Conservation (phyloP, 2,113 vertebrate genomes). For the Gnathonemus echidnorhynchus region DNA sequence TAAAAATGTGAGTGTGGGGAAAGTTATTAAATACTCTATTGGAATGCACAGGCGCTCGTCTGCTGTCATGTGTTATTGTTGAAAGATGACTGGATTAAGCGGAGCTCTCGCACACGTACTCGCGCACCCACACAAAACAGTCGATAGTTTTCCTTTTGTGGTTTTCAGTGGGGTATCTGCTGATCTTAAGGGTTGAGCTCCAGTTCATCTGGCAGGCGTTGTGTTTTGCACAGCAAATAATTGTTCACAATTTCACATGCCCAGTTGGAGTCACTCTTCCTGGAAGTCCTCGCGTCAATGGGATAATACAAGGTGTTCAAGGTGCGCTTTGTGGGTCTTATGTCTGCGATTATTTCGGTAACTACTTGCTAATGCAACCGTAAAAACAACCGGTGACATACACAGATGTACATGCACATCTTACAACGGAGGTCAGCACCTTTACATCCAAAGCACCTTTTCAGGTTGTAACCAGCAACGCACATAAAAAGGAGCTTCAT, state of each 20-base stretch:
- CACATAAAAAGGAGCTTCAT: background rate
- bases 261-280: slow-evolving; percentile 60
- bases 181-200: slow-evolving; percentile 57
- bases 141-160: slow-evolving; percentile 46
- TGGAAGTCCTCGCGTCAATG: slow-evolving; percentile 62
- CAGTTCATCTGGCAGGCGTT: slow-evolving; percentile 71
- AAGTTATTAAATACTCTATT: background rate
- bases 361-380: background rate
- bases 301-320: slow-evolving; percentile 53
- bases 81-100: background rate
- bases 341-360: slow-evolving; percentile 66
- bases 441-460: background rate
- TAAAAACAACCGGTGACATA: background rate
- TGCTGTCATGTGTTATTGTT: background rate
- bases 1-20: background rate
- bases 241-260: slow-evolving; percentile 69
- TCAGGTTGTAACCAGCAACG: background rate
- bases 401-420: background rate
- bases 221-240: slow-evolving; percentile 70
- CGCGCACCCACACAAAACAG: slow-evolving; percentile 30
- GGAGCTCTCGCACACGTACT: background rate
- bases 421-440: background rate
- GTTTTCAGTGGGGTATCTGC: slow-evolving; percentile 45
- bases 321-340: slow-evolving; percentile 52
- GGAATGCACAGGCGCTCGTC: background rate